phyloP scores from a whole-genome alignment of 2,113 vertebrate species.

The Anguilla rostrata region DNA sequence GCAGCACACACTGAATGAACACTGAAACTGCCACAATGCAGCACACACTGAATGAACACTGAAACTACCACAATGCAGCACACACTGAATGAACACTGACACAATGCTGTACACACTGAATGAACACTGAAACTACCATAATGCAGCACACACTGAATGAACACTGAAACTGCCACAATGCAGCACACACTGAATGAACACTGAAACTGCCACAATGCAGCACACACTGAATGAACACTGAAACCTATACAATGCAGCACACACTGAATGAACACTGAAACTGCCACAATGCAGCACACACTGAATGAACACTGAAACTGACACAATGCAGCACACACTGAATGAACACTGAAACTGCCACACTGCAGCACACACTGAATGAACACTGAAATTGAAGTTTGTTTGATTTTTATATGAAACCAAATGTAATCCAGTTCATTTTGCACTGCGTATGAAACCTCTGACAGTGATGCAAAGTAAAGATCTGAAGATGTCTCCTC shows the following conservation, averaged over 20 bases:
- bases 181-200: not conserved
- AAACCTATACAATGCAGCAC: not conserved
- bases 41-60: no score
- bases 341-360: not conserved
- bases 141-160: not conserved
- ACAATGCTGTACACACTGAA: not conserved
- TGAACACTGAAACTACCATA: not conserved
- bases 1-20: no score
- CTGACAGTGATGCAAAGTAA: no score
- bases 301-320: not conserved
- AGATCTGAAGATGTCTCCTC: no score
- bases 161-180: not conserved
- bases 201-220: not conserved
- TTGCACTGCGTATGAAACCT: no score
- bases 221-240: not conserved
- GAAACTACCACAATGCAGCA: no score
- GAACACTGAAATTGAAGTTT: no score
- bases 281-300: not conserved
- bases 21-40: no score
- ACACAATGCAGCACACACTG: not conserved
- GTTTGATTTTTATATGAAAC: no score
- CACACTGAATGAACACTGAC: no score
- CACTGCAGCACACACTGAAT: not conserved
- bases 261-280: not conserved
- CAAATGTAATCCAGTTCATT: no score